A percentile compares a stretch with the other conserved stretches of the same genome.
phyloP scores from a whole-genome alignment of 2,113 vertebrate genomes.

The Geococcyx californianus region DNA sequence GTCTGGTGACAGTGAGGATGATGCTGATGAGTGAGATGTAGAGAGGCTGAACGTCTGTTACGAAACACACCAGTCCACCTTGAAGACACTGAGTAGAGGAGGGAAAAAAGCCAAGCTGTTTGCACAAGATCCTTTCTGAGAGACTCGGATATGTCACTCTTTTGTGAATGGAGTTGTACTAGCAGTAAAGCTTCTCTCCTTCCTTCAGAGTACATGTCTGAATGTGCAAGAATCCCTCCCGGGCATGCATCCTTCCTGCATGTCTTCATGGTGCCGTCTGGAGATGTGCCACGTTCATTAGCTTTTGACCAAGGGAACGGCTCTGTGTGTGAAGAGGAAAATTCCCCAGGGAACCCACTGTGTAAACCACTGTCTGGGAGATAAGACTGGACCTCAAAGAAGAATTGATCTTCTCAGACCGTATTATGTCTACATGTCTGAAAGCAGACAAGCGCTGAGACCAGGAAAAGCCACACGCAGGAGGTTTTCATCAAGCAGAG shows the following conservation, averaged over 20 bases:
- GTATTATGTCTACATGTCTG: slow-evolving; percentile 59
- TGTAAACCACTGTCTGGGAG: slow-evolving; percentile 61
- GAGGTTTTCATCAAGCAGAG: slow-evolving; percentile 65
- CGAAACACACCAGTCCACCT: background rate
- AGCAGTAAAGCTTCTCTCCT: background rate
- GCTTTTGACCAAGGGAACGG: slow-evolving; percentile 29
- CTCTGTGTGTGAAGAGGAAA: slow-evolving; percentile 29
- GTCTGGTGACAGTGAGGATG: background rate
- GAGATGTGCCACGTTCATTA: slow-evolving; percentile 25
- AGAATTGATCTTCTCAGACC: slow-evolving; percentile 63
- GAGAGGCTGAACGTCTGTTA: background rate
- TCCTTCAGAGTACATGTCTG: background rate
- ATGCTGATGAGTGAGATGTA: background rate
- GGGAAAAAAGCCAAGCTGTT: background rate
- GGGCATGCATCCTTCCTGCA: background rate
- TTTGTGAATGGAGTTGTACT: background rate
- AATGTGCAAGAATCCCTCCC: rapidly evolving
- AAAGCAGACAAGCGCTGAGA: slow-evolving; percentile 25
- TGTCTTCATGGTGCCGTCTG: background rate
- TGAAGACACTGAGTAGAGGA: background rate
- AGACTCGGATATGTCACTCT: background rate
- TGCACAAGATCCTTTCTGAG: rapidly evolving
- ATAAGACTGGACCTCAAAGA: slow-evolving; percentile 61
- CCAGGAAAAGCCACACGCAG: slow-evolving; percentile 20
- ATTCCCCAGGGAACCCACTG: slow-evolving; percentile 30